phyloP scores from a whole-genome alignment of 2,888 invertebrate genomes.

The Horisme vitalbata region DNA sequence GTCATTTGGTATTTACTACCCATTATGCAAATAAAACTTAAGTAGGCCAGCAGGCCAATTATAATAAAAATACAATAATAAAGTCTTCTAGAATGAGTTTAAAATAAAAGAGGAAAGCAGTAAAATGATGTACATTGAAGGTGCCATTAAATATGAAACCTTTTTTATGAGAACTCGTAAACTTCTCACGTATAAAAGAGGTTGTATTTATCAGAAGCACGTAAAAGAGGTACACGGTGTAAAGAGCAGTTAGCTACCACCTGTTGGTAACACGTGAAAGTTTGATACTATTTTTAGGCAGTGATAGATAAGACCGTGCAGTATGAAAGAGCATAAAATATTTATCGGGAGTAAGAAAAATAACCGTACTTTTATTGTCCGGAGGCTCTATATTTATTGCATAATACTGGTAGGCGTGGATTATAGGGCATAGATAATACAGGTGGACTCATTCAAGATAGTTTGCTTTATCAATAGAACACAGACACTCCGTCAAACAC shows the following conservation, averaged over 20 bases:
- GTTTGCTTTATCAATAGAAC: too few species aligned
- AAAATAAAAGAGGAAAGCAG: constrained; percentile 14
- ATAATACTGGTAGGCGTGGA: too few species aligned
- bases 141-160: constrained; percentile 21
- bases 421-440: too few species aligned
- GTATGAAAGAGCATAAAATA: not conserved
- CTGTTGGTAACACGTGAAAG: not conserved
- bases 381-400: too few species aligned
- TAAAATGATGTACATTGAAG: constrained; percentile 17
- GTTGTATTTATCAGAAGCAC: constrained; percentile 19
- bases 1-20: not conserved
- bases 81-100: constrained; percentile 6
- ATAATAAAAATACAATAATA: constrained; percentile 9
- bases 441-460: too few species aligned
- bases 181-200: constrained; percentile 18
- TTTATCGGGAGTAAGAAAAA: too few species aligned
- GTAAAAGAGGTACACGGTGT: constrained; percentile 10
- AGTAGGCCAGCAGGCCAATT: constrained; percentile 2
- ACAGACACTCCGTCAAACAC: too few species aligned
- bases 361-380: too few species aligned
- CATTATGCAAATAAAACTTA: not conserved
- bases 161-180: constrained; percentile 22
- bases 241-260: constrained; percentile 12
- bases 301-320: not conserved
- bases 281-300: not conserved